Conservation (phyloP, 2,888 invertebrate genomes). For the Exocentrus adspersus region DNA sequence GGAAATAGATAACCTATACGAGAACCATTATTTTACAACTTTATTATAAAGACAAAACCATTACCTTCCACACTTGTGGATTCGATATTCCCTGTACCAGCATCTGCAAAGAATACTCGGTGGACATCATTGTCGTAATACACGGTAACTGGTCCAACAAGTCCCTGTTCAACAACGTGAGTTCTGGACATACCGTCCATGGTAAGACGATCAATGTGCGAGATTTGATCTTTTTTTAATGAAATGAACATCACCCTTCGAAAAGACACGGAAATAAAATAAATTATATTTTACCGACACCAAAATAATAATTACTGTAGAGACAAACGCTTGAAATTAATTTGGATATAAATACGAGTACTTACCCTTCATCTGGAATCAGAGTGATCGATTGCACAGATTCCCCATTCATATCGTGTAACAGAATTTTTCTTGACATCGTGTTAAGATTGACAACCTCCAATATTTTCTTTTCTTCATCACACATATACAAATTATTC, state of each 20-base stretch:
- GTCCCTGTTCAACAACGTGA: slow-evolving; percentile 60
- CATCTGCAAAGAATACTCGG: slow-evolving; percentile 75
- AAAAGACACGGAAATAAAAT: slow-evolving; percentile 31
- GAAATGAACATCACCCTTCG: slow-evolving; percentile 75
- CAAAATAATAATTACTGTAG: not conserved
- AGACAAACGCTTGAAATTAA: too few relatives aligned
- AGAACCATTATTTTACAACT: too few relatives aligned
- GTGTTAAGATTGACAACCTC: slow-evolving; percentile 73
- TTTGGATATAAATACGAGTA: not conserved
- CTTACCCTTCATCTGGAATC: slow-evolving; percentile 73
- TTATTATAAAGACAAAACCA: too few relatives aligned
- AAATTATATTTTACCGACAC: too few relatives aligned
- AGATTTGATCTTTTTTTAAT: slow-evolving; percentile 54
- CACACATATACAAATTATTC: slow-evolving; percentile 79
- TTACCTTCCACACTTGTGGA: slow-evolving; percentile 71
- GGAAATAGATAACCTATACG: too few relatives aligned
- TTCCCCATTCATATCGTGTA: slow-evolving; percentile 69
- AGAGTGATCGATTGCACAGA: slow-evolving; percentile 76
- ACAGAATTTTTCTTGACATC: slow-evolving; percentile 68
- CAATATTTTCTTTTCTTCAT: slow-evolving; percentile 70
- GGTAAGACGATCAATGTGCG: slow-evolving; percentile 74
- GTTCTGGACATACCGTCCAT: slow-evolving; percentile 72
- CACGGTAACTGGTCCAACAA: slow-evolving; percentile 67
- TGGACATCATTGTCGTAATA: slow-evolving; percentile 69
- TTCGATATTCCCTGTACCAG: slow-evolving; percentile 73